Conservation (phyloP, 2,888 invertebrate genomes). For the Tortricodes alternella region DNA sequence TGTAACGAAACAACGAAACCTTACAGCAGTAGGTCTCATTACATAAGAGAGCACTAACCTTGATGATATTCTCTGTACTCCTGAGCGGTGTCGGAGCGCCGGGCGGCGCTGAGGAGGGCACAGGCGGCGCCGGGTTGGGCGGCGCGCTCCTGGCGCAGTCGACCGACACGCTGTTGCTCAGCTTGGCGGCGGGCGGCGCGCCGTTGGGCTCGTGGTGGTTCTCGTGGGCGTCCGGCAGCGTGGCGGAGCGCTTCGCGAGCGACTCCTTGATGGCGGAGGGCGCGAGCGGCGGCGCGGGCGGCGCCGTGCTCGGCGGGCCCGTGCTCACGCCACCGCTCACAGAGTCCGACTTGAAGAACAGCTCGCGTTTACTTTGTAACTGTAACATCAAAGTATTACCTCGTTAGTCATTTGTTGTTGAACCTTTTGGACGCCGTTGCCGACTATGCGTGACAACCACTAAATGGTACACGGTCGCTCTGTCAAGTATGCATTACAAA, state of each 20-base stretch:
- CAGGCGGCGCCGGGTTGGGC: constrained; percentile 67
- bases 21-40: too few species aligned
- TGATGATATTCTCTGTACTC: constrained; percentile 76
- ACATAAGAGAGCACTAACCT: constrained; percentile 61
- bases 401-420: too few species aligned
- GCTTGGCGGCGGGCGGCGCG: constrained; percentile 54
- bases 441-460: too few species aligned
- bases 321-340: constrained; percentile 79
- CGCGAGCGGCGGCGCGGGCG: constrained; percentile 72
- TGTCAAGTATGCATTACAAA: too few species aligned
- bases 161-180: constrained; percentile 71
- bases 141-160: constrained; percentile 50
- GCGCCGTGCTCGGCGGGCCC: constrained; percentile 66
- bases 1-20: too few species aligned
- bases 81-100: constrained; percentile 58
- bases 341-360: constrained; percentile 90
- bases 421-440: too few species aligned
- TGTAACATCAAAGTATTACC: constrained; percentile 65
- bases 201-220: constrained; percentile 79
- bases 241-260: constrained; percentile 71
- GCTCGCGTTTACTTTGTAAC: constrained; percentile 93
- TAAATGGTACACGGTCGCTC: too few species aligned
- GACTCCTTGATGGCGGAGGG: constrained; percentile 80
- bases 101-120: constrained; percentile 63
- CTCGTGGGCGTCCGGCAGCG: constrained; percentile 70